Percentiles rank a stretch among this genome's conserved stretches.
Evolutionary conservation across 2,888 invertebrate genomes (phyloP).

Genomic region (Trichacis sp.): DNA sequence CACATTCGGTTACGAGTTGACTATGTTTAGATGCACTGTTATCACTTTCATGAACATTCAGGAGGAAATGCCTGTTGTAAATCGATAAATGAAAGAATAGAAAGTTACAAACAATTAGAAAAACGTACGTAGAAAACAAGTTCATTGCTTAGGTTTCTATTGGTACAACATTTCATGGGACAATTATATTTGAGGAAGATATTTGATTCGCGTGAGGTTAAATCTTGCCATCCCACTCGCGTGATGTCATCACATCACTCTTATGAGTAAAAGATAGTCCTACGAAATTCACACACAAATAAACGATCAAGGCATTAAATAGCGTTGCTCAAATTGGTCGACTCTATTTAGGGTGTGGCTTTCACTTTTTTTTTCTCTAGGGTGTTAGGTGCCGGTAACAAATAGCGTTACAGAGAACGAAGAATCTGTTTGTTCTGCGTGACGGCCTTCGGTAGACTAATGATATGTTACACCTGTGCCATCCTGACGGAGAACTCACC

Average conservation of each 20-base stretch:
- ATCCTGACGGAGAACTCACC: slow-evolving; percentile 10
- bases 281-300: slow-evolving; percentile 4
- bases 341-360: slow-evolving; percentile 21
- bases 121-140: too few species aligned
- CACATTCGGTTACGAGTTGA: too few species aligned
- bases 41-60: too few species aligned
- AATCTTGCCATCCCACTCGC: too few species aligned
- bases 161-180: too few species aligned
- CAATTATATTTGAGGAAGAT: too few species aligned
- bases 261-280: not conserved
- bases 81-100: too few species aligned
- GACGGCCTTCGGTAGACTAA: slow-evolving; percentile 24
- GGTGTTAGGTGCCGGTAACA: slow-evolving; percentile 20
- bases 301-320: slow-evolving; percentile 2
- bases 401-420: slow-evolving; percentile 20
- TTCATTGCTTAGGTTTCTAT: too few species aligned
- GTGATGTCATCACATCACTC: slow-evolving; percentile 3
- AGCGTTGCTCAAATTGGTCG: slow-evolving; percentile 20
- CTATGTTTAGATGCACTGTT: too few species aligned
- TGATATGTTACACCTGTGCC: slow-evolving; percentile 29
- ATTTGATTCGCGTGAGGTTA: too few species aligned
- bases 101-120: too few species aligned
- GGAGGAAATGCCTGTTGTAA: too few species aligned
- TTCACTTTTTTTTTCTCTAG: slow-evolving; percentile 8
- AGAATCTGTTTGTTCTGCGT: slow-evolving; percentile 29